Base-by-base conservation (phyloP, 1,140 invertebrate genomes). In the Leptonema lineaticorne region DNA sequence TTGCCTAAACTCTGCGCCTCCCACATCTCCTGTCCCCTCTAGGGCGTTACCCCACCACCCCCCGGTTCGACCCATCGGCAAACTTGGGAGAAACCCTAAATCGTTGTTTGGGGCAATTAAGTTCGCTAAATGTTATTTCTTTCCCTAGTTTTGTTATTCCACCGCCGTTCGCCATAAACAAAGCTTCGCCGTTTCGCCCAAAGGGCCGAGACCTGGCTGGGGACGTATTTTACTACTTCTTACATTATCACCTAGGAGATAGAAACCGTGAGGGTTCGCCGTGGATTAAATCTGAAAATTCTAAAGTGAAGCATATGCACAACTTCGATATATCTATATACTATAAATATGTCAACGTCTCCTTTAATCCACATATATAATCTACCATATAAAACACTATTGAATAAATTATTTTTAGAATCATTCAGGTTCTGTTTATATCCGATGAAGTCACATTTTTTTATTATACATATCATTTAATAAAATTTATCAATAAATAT, bases 111-210 rank as follows among this genome's bases (percentile, higher is more conserved):
- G 68, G 71, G 68, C 71, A 72, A 72, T 72, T 72, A 72, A 69
- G 71, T 72, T 72, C 65, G 64, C 71, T 72, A 72, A 72, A 72
- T 72, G 68, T 72, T 72, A 72, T 72, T 72, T 72, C 68, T 72
- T 69, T 72, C 68, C 53, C 63, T 46, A 63, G 58, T 72, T 72
- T 72, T 72, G 71, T 72, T 72, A 72, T 72, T 72, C 71, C 56
- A 68, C 29, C 27, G 60, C 50, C 68, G 71, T 72, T 69, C 71
- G 63, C 64, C 56, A 72, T 72, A 72, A 72, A 72, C 68, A 69
- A 68, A 69, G 68, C 60, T 71, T 60, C 69, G 69, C 59, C 64
- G 64, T 60, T 60, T 53, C 28, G 67, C 50, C 62, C 62, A 46
- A 62, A 62, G 59, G 59, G 59, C 59, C 33, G 30, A 16, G 30